A percentile compares a stretch with the other conserved stretches of the same genome.
phyloP scores from a whole-genome alignment of 2,797 vertebrate genomes.

The Merluccius polli region DNA sequence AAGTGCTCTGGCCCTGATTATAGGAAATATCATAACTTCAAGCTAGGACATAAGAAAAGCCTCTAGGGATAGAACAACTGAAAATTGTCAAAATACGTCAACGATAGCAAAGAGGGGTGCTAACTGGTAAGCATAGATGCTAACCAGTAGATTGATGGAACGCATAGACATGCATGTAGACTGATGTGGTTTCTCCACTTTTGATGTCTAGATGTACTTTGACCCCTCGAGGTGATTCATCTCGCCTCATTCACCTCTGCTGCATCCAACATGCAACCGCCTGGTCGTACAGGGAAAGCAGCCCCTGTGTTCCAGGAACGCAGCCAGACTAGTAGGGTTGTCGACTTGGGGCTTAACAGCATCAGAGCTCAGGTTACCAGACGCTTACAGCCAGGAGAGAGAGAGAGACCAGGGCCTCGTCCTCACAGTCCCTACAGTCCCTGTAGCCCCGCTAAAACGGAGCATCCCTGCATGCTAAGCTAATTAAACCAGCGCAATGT shows the following conservation, averaged over 20 bases:
- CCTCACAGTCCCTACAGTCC: conserved; percentile 43
- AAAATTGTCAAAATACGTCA: neutral
- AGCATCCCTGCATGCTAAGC: conserved; percentile 19
- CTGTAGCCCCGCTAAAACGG: conserved; percentile 25
- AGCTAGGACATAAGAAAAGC: neutral
- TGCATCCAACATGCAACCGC: neutral
- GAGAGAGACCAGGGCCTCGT: conserved; percentile 31
- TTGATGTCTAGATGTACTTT: neutral
- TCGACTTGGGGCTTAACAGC: conserved; percentile 17
- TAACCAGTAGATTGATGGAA: too few species aligned
- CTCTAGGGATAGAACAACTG: neutral
- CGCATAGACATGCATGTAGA: too few species aligned
- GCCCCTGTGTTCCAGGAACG: conserved; percentile 41
- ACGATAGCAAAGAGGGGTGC: too few species aligned
- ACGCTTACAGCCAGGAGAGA: conserved; percentile 36
- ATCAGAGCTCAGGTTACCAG: conserved; percentile 60
- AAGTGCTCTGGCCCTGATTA: neutral
- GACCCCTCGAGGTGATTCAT: neutral
- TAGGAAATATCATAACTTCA: neutral
- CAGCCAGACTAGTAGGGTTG: conserved; percentile 17
- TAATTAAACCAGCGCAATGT: neutral
- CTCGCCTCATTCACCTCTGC: neutral
- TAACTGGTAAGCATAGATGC: too few species aligned
- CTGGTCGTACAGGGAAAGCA: neutral
- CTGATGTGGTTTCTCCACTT: too few species aligned